phyloP scores from a whole-genome alignment of 2,888 invertebrate genomes.

The Eupelmus urozonus region DNA sequence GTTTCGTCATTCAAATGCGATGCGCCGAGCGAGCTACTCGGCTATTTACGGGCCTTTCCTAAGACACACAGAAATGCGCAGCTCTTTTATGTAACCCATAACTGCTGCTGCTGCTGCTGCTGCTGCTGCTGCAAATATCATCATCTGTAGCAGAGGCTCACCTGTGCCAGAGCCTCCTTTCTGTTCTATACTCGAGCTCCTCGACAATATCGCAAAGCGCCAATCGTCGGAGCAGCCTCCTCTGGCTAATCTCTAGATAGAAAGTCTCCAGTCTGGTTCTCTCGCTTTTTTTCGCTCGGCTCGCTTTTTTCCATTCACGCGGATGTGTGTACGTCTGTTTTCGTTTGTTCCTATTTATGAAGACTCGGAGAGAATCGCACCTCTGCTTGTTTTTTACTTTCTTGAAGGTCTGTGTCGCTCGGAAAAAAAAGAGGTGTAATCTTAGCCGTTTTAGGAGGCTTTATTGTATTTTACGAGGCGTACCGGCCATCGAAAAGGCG shows the following conservation, averaged over 20 bases:
- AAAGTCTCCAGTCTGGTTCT: background rate
- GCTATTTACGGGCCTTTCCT: conserved; percentile 49
- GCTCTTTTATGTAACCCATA: conserved; percentile 37
- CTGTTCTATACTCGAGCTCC: background rate
- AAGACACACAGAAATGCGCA: conserved; percentile 19
- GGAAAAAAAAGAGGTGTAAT: conserved; percentile 3
- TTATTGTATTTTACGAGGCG: background rate
- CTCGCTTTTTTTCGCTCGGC: too few species aligned
- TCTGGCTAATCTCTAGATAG: too few species aligned
- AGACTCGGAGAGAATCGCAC: background rate
- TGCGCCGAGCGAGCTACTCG: conserved; percentile 16
- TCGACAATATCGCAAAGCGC: background rate
- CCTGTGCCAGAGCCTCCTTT: background rate
- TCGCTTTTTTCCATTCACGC: background rate
- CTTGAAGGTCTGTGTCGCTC: background rate
- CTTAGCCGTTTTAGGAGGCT: background rate
- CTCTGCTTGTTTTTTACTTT: conserved; percentile 3
- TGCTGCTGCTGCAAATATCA: conserved; percentile 3
- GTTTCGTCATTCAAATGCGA: conserved; percentile 62
- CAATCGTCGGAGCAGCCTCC: too few species aligned
- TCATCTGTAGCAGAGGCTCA: conserved; percentile 25
- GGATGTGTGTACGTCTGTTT: background rate
- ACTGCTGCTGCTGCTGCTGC: background rate
- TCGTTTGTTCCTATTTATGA: conserved; percentile 3
- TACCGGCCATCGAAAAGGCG: conserved; percentile 1